Conservation (phyloP, 2,113 vertebrate genomes). For the Machaerirhynchus nigripectus region DNA sequence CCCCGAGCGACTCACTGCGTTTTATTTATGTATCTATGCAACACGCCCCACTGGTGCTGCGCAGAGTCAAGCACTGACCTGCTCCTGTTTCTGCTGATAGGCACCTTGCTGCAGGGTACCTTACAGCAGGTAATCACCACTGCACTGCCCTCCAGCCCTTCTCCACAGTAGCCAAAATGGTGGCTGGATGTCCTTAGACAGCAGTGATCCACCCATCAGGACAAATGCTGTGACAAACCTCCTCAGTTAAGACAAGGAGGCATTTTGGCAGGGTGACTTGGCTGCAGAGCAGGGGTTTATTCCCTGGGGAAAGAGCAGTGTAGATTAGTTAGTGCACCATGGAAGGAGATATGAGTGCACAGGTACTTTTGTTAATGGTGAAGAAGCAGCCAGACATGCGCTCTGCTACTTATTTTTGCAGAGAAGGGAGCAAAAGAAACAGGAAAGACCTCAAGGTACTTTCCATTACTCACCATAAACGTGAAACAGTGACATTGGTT, state of each 20-base stretch:
- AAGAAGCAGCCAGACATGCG: not conserved
- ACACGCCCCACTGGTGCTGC: accelerated
- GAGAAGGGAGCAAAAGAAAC: not conserved
- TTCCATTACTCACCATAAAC: not conserved
- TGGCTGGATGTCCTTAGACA: not conserved
- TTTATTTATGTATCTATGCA: not conserved
- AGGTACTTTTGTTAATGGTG: not conserved
- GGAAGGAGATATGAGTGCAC: not conserved
- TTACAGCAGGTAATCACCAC: not conserved
- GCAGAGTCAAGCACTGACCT: not conserved
- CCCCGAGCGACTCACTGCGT: accelerated
- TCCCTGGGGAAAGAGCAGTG: not conserved
- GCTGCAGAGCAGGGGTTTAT: not conserved
- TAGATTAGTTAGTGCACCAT: not conserved
- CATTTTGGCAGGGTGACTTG: not conserved
- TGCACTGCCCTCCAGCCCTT: not conserved
- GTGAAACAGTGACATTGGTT: not conserved
- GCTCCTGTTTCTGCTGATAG: not conserved
- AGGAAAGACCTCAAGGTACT: not conserved
- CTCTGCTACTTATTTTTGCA: not conserved
- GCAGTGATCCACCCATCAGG: not conserved
- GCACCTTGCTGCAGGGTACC: not conserved
- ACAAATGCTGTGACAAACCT: not conserved
- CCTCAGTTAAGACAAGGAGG: not conserved
- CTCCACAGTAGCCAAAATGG: not conserved